Percentiles rank a stretch among this genome's conserved stretches.
These are phyloP conservation scores for Mormyrus proboscirostris DNA, from an alignment of 2,797 vertebrate genomes.

Conservation along the genomic window DNA sequence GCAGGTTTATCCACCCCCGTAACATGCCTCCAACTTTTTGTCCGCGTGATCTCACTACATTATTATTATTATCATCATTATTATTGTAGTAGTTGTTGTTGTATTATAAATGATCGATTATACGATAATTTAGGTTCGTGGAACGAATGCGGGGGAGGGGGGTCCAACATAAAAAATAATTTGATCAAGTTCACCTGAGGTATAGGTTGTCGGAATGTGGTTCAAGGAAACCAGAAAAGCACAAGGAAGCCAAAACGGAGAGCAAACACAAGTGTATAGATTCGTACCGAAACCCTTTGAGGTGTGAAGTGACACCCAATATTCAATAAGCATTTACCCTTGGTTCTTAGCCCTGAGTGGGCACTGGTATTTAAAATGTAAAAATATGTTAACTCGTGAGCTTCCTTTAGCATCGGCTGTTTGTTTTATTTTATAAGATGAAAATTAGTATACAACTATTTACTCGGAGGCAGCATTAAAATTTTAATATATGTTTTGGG, in stretches of 20 bases:
- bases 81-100: not conserved
- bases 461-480: not conserved
- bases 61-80: not conserved
- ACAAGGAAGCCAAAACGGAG: not conserved
- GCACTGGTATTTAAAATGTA: not conserved
- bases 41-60: not conserved
- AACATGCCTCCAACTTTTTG: not conserved
- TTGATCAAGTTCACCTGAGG: not conserved
- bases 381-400: not conserved
- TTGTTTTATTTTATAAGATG: not conserved
- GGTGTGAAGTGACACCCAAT: not conserved
- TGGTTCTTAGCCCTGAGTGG: not conserved
- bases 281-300: not conserved
- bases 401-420: not conserved
- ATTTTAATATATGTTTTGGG: not conserved
- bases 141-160: not conserved
- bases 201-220: not conserved
- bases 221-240: not conserved
- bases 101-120: not conserved
- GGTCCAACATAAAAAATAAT: not conserved
- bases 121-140: not conserved
- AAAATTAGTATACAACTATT: not conserved
- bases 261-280: not conserved
- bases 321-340: not conserved
- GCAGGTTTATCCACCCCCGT: not conserved